Conservation (phyloP, 2,888 invertebrate species). For the Dicycla oo region DNA sequence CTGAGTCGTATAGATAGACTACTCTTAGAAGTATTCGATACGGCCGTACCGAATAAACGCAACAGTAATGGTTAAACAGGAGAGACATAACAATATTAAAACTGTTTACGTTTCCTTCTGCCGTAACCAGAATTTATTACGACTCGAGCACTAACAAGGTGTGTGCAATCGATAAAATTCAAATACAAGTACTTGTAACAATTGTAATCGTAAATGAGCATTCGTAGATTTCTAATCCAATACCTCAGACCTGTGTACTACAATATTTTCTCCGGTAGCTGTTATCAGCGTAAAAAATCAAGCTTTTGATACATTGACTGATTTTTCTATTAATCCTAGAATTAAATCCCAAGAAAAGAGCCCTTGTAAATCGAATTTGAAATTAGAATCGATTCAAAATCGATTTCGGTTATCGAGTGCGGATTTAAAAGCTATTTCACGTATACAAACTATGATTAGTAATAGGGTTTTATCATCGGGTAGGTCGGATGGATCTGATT, state of each 20-base stretch:
- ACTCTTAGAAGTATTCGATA: neutral
- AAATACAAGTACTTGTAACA: constrained; percentile 46
- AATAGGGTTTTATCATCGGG: constrained; percentile 68
- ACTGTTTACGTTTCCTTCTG: constrained; percentile 31
- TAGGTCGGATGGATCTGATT: constrained; percentile 65
- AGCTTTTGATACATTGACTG: constrained; percentile 38
- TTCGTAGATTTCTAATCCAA: constrained; percentile 51
- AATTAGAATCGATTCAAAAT: constrained; percentile 28
- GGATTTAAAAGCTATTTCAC: constrained; percentile 54
- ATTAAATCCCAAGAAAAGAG: constrained; percentile 34
- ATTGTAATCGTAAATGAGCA: constrained; percentile 54
- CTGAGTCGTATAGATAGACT: neutral
- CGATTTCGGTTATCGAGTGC: constrained; percentile 26
- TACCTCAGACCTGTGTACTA: constrained; percentile 37
- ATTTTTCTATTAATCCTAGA: constrained; percentile 27
- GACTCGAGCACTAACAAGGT: constrained; percentile 39
- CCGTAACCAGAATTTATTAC: constrained; percentile 44
- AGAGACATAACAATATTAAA: constrained; percentile 19
- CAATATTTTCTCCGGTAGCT: constrained; percentile 28
- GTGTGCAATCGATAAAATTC: constrained; percentile 56
- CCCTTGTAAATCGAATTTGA: constrained; percentile 25
- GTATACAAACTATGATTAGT: constrained; percentile 43
- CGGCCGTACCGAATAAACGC: neutral
- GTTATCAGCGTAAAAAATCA: constrained; percentile 45
- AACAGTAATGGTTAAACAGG: constrained; percentile 16